Evolutionary conservation across 30 jellyfish, hydroid and myxozoan species (phyloP), one percentile per base, ranked within the genome.

Genomic region (Cassiopea andromeda): DNA sequence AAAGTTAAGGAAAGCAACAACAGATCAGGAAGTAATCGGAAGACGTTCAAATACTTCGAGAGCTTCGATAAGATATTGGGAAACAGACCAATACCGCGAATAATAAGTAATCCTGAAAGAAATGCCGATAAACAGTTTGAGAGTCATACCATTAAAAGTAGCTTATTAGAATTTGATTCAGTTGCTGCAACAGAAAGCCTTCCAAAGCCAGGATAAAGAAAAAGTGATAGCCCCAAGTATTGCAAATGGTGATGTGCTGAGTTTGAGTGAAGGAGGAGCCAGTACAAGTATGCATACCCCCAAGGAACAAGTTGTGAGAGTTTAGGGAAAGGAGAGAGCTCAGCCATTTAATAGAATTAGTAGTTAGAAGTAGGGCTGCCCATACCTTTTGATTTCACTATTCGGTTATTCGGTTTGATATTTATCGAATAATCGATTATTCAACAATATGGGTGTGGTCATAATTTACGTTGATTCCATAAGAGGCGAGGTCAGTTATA

Each of bases 61-160:
- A 48, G 49, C 48, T 1, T 84, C 27, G 92, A 84, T 59, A 59
- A 67, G n/a, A 83, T 83, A 7, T 83, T 69, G 91, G 91, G 84
- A 68, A 78, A 72, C 66, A 84, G 85, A 78, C 85, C 92, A 17
- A 84, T 84, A 45, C 49, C 92, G 16, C 49, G 85, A 54, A 85
- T 85, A 44, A 69, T 75, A 44, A 59, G 68, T 58, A 46, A 69
- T 18, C 17, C 71, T 44, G 92, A 84, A 54, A 54, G 64, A 3
- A 54, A 54, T 54, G 64, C 64, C 64, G 64, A 54, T 54, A 10
- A 54, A 54, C 64, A 54, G 64, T 54, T 54, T 54, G 64, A 54
- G 64, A 54, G 64, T 10, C 64, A 54, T 54, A 54, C 64, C 64
- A 54, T 54, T 54, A 10, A 54, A 10, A 54, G 64, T 54, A 54